Base-by-base conservation (phyloP, 2,888 invertebrate species). In the Ypsolopha scabrella region DNA sequence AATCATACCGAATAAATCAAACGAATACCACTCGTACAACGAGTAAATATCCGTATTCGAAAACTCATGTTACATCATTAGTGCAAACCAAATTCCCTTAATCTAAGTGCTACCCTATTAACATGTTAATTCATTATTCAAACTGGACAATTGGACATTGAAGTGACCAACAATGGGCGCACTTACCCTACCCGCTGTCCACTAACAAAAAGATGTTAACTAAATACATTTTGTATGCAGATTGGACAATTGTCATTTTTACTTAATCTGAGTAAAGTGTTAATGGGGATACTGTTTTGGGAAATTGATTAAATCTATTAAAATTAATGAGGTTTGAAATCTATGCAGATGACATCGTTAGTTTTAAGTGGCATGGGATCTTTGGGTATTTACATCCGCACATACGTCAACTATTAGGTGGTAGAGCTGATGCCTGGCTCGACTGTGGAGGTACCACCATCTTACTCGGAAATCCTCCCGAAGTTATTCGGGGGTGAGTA, bases 201-300 rank as follows among this genome's bases (percentile, higher is more conserved):
- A 55, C 56, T 60, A 57, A 72, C 72, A 74, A 77, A 80, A 80
- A 76, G 75, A 68, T 70, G 68, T 68, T 69, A 70, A 68, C 41
- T 39, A 62, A 65, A 60, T 60, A 59, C 68, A 75, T 80, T 79
- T 69, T 61, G 68, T 71, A 83, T 82, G 82, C 74, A 83, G 74
- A 83, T 82, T 80, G 74, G 58, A 68, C 70, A 65, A 57, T n/a
- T 61, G 63, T 68, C 65, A 51, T 47, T 51, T 34, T 39, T 34
- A 34, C 9, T 11, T 46, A 51, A 46, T 51, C 46, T 46, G 41
- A 48, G 41, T 47, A 39, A 47, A 39, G 51, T 46, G 41, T 46
- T 51, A 51, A 51, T 51, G 51, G 51, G 41, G 6, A 36, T 14
- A 39, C 34, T 7, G 34, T 46, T 10, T 35, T 39, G 37, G 47